phyloP scores from a whole-genome alignment of 1,140 invertebrate species.

The Cepaea nemoralis region DNA sequence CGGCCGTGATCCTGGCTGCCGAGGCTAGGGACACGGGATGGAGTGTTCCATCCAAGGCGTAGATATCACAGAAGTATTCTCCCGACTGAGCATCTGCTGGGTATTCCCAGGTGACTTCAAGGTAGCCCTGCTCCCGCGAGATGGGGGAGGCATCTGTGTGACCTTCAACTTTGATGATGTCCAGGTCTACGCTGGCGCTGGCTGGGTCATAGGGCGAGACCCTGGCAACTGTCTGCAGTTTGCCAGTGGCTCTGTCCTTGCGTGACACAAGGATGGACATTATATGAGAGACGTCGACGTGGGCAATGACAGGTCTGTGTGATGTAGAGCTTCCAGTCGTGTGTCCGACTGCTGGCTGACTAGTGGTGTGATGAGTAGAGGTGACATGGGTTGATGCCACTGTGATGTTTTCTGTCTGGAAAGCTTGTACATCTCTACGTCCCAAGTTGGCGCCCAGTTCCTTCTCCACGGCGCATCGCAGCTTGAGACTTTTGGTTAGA shows the following conservation, averaged over 20 bases:
- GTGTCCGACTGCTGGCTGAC: not conserved
- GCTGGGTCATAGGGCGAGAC: not conserved
- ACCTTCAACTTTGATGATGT: not conserved
- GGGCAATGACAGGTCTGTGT: not conserved
- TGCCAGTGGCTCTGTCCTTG: not conserved
- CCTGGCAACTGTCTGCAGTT: not conserved
- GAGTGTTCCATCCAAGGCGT: not conserved
- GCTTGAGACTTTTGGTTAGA: not conserved
- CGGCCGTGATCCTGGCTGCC: not conserved
- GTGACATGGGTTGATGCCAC: not conserved
- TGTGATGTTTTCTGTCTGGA: no score
- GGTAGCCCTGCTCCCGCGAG: not conserved
- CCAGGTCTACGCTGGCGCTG: no score
- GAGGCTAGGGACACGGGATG: not conserved
- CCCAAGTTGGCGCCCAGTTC: not conserved
- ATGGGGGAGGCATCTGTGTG: not conserved
- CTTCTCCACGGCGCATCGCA: not conserved
- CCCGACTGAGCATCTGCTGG: not conserved
- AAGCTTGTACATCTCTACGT: not conserved
- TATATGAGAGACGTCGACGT: slow-evolving; percentile 17
- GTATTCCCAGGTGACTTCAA: not conserved
- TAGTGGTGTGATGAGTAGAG: not conserved
- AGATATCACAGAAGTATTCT: not conserved
- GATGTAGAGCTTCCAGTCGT: not conserved
- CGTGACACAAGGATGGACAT: slow-evolving; percentile 9